Percentiles rank a stretch among this genome's conserved stretches.
Evolutionary conservation across 2,113 vertebrate species (phyloP).

Genomic region (Leucopsar rothschildi): DNA sequence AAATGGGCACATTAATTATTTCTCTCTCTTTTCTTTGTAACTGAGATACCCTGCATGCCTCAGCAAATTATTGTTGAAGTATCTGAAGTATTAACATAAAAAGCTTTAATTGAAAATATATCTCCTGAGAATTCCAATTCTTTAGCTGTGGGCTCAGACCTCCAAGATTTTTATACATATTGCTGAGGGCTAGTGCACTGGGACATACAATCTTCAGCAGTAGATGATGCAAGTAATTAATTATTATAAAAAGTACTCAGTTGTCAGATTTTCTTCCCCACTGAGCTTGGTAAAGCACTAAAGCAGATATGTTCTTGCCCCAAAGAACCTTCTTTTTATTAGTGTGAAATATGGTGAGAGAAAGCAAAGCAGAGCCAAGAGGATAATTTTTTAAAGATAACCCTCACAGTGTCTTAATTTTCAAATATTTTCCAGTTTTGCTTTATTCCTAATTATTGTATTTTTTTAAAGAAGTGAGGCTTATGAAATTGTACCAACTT

Average conservation of each 20-base stretch:
- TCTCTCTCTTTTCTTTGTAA: not conserved
- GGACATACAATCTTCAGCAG: not conserved
- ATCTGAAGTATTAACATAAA: not conserved
- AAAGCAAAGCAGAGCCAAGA: not conserved
- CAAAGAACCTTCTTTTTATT: not conserved
- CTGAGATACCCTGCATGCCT: not conserved
- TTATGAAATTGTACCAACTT: not conserved
- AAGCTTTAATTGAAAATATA: conserved; percentile 6
- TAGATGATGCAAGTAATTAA: conserved; percentile 1
- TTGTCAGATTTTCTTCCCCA: not conserved
- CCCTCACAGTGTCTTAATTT: not conserved
- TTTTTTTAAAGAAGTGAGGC: not conserved
- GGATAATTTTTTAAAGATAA: not conserved
- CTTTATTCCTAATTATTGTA: not conserved
- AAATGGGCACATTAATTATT: not conserved
- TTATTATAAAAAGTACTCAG: not conserved
- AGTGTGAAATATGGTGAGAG: not conserved
- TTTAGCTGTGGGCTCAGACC: not conserved
- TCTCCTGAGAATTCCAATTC: not conserved
- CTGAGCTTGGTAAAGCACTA: not conserved
- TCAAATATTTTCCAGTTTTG: not conserved
- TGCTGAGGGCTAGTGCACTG: not conserved
- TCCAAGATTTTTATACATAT: not conserved
- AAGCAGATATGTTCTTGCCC: not conserved
- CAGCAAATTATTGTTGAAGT: conserved; percentile 17